Conservation (phyloP, 1,140 invertebrate species). For the Copidosoma floridanum region DNA sequence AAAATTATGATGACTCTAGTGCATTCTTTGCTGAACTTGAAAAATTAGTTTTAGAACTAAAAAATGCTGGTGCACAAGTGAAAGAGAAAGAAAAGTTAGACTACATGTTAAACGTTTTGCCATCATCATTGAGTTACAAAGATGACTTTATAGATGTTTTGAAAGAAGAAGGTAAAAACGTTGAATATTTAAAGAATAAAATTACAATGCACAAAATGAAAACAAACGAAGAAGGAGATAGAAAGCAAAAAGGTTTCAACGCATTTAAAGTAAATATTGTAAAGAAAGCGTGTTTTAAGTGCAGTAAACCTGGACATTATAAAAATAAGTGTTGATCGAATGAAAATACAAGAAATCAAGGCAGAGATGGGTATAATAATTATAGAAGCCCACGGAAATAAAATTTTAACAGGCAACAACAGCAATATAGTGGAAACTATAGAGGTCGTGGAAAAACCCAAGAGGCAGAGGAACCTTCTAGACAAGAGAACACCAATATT, state of each 20-base stretch:
- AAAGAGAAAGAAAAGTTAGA: conserved; percentile 41
- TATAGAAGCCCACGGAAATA: too few species aligned
- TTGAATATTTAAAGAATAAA: conserved; percentile 4
- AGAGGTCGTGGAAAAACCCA: too few species aligned
- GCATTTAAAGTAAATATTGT: neutral
- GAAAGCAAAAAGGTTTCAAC: neutral
- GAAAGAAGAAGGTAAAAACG: neutral
- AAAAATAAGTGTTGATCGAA: neutral
- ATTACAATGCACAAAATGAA: too few species aligned
- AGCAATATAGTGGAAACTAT: too few species aligned
- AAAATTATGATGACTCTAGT: conserved; percentile 3
- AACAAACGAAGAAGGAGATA: neutral
- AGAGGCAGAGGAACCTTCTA: too few species aligned
- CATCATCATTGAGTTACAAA: conserved; percentile 35
- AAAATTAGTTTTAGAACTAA: conserved; percentile 33
- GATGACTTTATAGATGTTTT: conserved; percentile 36
- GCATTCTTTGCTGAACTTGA: conserved; percentile 3
- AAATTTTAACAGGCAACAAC: too few species aligned
- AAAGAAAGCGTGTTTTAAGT: neutral
- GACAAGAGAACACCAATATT: too few species aligned
- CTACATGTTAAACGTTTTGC: conserved; percentile 43
- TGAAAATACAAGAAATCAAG: neutral
- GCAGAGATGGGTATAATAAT: too few species aligned
- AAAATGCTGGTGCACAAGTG: conserved; percentile 34
- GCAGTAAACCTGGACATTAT: neutral